Base-by-base conservation (phyloP, 1,140 invertebrate genomes). In the Eurosta solidaginis region DNA sequence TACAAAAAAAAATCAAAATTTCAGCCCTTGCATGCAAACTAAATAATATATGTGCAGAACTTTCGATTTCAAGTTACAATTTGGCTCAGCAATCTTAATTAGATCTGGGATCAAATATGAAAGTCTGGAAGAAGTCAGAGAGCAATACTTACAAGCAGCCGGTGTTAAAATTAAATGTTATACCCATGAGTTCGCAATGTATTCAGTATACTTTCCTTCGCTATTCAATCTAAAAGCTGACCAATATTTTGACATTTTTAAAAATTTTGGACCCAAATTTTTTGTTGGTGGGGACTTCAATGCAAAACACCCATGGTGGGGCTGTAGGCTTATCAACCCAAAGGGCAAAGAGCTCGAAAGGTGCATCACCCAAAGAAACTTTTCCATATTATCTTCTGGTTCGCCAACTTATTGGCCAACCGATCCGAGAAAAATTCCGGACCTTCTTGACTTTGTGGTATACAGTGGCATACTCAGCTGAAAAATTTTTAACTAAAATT, bases 291-390 rank as follows among this genome's bases (percentile, higher is more conserved):
- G 88, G 0, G 86, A 89, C 74, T 89, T 82, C 52, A 89, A 89
- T 78, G 85, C 86, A n/a, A 89, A 89, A 82, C 84, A 88, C 52
- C 80, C 78, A 12, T 74, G 80, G 36, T 89, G 87, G 88, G 88
- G 86, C 0, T 89, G 86, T 2, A 85, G 88, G 79, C 75, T 85
- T 22, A 76, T 45, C 3, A 83, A 79, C 20, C 77, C 85, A n/a
- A 87, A 80, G 78, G 83, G 83, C 1, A 77, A 79, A 49, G 80
- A 87, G 76, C 80, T 88, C 3, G 81, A 84, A 14, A 79, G 75
- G 79, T 78, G 81, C 17, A 82, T 84, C 17, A 59, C 74, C 9
- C 50, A 22, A 0, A 83, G 50, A 29, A 42, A 42, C 20, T 77
- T n/a, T 42, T 36, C 22, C 1, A 47, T 52, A 7, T 47, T 77